Evolutionary conservation across 2,888 invertebrate genomes (phyloP), one percentile per base, ranked within the genome.

Genomic region (Agonopterix subpropinquella): DNA sequence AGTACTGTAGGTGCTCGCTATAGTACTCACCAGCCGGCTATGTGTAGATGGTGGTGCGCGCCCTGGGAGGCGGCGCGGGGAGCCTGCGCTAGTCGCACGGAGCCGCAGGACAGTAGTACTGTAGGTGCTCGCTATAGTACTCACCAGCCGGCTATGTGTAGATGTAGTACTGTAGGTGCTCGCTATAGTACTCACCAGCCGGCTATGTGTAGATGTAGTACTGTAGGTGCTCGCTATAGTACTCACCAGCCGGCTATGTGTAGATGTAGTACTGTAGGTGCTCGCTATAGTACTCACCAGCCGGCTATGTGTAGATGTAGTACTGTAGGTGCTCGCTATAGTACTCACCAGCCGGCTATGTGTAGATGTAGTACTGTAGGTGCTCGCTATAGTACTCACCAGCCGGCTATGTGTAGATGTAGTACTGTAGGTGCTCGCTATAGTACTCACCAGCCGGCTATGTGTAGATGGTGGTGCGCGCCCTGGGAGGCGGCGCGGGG

Each of bases 21-120:
- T 3, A 15, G 15, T 2, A 36, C 50, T 45, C 11, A 92, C 92
- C 92, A 89, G 63, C 89, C 89, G 50, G 91, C 91, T 55, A 91
- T 77, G 56, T 91, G 79, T 70, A 92, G 92, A 52, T 90, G 87
- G 60, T 91, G 83, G 15, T 91, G 89, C 47, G 90, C 74, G 8
- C 91, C 92, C 48, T 78, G 68, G 13, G 90, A 87, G 52, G 91
- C 90, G 47, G 80, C 75, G 45, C 89, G 74, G 8, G 91, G 91
- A 35, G 81, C 67, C 11, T 79, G 73, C 42, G 74, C 68, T 48
- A 92, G 76, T 52, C 88, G 80, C 5, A 89, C 91, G 67, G 94
- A 94, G 54, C 91, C 90, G 77, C 95, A 95, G 71, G 94, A 92
- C 58, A 95, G 86, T 50, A 95, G 62, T 15, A 90, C 89, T n/a